Evolutionary conservation across 2,888 invertebrate genomes (phyloP).

Genomic region (Netelia virgata): DNA sequence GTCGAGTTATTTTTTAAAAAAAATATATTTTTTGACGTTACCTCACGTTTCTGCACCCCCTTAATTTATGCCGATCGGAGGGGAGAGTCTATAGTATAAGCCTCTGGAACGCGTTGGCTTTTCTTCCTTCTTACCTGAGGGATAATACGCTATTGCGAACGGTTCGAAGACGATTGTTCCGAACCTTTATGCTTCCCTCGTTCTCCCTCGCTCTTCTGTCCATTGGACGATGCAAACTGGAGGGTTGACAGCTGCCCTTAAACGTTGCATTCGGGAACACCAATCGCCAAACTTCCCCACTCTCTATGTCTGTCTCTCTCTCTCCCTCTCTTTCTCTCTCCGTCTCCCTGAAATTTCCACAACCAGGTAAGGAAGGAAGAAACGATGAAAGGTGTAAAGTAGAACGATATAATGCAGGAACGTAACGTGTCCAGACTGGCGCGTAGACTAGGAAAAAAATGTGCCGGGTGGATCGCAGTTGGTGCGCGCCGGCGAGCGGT

Average conservation of each 20-base stretch:
- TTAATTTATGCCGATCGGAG: slow-evolving; percentile 22
- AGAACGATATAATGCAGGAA: slow-evolving; percentile 34
- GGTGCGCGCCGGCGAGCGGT: slow-evolving; percentile 35
- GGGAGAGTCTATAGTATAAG: slow-evolving; percentile 25
- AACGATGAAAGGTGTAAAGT: slow-evolving; percentile 25
- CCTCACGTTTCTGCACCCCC: background rate
- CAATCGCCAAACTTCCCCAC: slow-evolving; percentile 46
- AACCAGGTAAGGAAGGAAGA: slow-evolving; percentile 34
- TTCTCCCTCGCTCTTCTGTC: slow-evolving; percentile 23
- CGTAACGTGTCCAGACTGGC: slow-evolving; percentile 38
- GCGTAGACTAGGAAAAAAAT: slow-evolving; percentile 32
- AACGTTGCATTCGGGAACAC: slow-evolving; percentile 37
- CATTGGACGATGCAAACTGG: slow-evolving; percentile 6
- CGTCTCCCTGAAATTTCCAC: slow-evolving; percentile 52
- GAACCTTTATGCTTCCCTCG: slow-evolving; percentile 19
- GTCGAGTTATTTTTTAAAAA: background rate
- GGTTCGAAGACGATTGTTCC: slow-evolving; percentile 59
- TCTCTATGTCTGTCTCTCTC: slow-evolving; percentile 37
- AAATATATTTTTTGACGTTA: background rate
- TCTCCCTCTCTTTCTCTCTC: slow-evolving; percentile 27
- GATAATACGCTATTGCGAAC: slow-evolving; percentile 56
- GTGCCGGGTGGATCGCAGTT: slow-evolving; percentile 56
- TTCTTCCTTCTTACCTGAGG: slow-evolving; percentile 47
- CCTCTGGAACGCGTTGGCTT: slow-evolving; percentile 9
- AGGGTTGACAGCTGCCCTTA: slow-evolving; percentile 66